Evolutionary conservation across 2,113 vertebrate species (phyloP).

Genomic region (Rousettus leschenaultii): DNA sequence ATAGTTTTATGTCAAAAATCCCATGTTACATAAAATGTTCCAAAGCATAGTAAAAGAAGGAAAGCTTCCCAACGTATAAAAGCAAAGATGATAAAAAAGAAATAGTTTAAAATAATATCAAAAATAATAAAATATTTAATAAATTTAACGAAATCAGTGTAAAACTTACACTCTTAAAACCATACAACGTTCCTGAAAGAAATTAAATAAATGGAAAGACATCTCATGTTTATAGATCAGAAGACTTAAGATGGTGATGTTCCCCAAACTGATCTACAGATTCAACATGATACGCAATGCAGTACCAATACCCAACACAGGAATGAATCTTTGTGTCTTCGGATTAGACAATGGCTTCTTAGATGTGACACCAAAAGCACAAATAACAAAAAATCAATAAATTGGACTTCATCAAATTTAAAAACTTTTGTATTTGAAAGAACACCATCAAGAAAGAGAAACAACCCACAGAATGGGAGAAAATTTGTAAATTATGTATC

Average conservation of each 20-base stretch:
- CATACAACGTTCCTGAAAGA: no score
- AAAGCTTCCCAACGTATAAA: not conserved
- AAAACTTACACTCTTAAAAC: no score
- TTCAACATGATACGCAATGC: no score
- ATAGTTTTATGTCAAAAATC: not conserved
- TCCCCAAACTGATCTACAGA: no score
- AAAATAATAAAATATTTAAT: not conserved
- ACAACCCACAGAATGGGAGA: not conserved
- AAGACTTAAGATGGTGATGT: no score
- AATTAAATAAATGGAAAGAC: no score
- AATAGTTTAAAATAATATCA: not conserved
- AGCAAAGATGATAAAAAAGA: not conserved
- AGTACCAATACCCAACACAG: no score
- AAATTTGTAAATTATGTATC: not conserved
- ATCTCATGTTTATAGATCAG: no score
- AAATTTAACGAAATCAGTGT: no score
- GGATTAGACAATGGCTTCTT: no score
- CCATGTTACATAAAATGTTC: not conserved
- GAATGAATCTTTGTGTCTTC: no score
- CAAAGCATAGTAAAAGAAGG: not conserved
- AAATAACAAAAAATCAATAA: not conserved
- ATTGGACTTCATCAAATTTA: not conserved
- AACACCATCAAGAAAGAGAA: not conserved
- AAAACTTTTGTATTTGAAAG: not conserved
- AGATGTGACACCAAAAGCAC: no score